Evolutionary conservation across 2,797 vertebrate genomes (phyloP).

Genomic region (Orientallactaga sibirica): DNA sequence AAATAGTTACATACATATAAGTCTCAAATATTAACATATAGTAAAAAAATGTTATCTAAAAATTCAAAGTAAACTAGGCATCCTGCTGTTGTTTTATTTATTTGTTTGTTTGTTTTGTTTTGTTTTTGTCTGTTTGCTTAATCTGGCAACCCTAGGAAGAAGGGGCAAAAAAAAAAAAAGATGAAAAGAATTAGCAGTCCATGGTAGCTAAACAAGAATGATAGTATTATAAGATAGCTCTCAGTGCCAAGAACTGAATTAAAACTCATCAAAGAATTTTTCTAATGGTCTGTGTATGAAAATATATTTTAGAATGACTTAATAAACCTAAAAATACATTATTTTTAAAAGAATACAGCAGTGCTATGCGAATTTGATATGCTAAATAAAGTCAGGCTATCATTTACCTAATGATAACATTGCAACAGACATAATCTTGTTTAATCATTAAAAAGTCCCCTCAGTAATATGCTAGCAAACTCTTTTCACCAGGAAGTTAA

Average conservation of each 20-base stretch:
- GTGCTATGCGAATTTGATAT: neutral
- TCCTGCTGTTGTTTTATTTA: neutral
- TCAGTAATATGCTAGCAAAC: neutral
- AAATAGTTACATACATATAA: neutral
- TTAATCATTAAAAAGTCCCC: constrained; percentile 29
- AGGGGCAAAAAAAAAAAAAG: neutral
- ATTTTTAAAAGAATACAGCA: constrained; percentile 28
- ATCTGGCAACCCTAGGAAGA: neutral
- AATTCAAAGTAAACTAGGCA: constrained; percentile 33
- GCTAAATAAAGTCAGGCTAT: constrained; percentile 13
- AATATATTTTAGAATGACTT: neutral
- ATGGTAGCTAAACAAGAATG: neutral
- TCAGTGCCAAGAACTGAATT: constrained; percentile 1
- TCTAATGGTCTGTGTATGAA: neutral
- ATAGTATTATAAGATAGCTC: neutral
- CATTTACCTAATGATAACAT: neutral
- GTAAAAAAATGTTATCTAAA: constrained; percentile 27
- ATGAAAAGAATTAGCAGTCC: neutral
- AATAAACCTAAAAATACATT: neutral
- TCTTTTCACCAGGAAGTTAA: neutral
- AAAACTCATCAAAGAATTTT: neutral
- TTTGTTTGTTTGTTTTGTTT: too few relatives aligned
- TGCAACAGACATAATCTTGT: neutral
- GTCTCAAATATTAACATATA: neutral
- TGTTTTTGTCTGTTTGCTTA: constrained; percentile 6